Evolutionary conservation across 2,888 invertebrate species (phyloP).

Genomic region (Amorpha juglandis): DNA sequence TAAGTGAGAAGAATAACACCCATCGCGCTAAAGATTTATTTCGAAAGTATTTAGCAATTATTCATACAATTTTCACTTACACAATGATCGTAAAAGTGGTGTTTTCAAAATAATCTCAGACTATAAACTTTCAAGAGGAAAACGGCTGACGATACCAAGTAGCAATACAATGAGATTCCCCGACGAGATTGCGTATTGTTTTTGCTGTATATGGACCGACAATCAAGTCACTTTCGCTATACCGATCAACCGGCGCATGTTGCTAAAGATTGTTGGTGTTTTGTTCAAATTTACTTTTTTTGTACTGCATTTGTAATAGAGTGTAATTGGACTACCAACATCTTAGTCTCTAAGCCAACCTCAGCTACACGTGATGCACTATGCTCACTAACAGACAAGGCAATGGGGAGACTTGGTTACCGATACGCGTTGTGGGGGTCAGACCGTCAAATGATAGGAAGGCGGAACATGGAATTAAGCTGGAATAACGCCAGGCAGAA

Average conservation of each 20-base stretch:
- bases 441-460: too few relatives aligned
- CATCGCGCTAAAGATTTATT: neutral
- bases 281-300: too few relatives aligned
- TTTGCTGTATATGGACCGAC: neutral
- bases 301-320: too few relatives aligned
- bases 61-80: neutral
- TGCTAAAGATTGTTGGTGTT: neutral
- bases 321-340: too few relatives aligned
- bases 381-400: too few relatives aligned
- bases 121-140: conserved; percentile 5
- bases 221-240: conserved; percentile 3
- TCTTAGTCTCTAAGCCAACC: too few relatives aligned
- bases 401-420: too few relatives aligned
- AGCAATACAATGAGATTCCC: conserved; percentile 14
- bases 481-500: too few relatives aligned
- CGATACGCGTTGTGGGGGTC: too few relatives aligned
- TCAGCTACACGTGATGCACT: too few relatives aligned
- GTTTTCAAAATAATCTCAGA: conserved; percentile 14
- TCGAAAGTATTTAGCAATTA: neutral
- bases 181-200: conserved; percentile 15
- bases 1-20: too few relatives aligned
- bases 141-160: conserved; percentile 6
- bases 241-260: neutral
- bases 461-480: too few relatives aligned
- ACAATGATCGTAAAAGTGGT: neutral